phyloP scores from a whole-genome alignment of 2,888 invertebrate genomes.

The Macrosoma leucophasiata region DNA sequence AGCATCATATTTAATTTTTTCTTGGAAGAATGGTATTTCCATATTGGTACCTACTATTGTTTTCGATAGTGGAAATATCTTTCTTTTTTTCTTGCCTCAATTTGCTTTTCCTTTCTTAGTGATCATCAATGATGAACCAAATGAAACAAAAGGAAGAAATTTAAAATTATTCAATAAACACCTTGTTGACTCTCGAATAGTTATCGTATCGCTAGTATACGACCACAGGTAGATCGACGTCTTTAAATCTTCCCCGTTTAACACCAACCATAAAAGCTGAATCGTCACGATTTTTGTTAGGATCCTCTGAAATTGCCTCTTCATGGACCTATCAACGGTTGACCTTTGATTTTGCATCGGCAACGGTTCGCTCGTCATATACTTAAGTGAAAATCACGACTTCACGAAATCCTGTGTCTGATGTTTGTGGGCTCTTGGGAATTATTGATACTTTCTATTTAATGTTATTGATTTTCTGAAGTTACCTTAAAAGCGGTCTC shows the following conservation, averaged over 20 bases:
- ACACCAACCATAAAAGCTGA: constrained; percentile 17
- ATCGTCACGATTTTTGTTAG: constrained; percentile 29
- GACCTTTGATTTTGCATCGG: constrained; percentile 26
- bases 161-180: too few species aligned
- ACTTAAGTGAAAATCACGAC: constrained; percentile 48
- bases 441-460: constrained; percentile 3
- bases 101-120: too few species aligned
- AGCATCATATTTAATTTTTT: too few species aligned
- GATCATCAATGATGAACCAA: too few species aligned
- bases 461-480: constrained; percentile 5
- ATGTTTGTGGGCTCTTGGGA: constrained; percentile 6
- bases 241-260: constrained; percentile 7
- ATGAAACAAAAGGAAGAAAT: too few species aligned
- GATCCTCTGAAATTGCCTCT: constrained; percentile 28
- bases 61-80: too few species aligned
- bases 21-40: too few species aligned
- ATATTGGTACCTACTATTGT: too few species aligned
- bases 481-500: constrained; percentile 7
- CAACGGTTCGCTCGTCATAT: constrained; percentile 26
- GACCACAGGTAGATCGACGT: constrained; percentile 2
- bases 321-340: constrained; percentile 27
- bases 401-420: constrained; percentile 18
- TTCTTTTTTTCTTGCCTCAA: too few species aligned
- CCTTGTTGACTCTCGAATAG: too few species aligned
- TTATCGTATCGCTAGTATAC: too few species aligned